Evolutionary conservation across 2,888 invertebrate species (phyloP).

Genomic region (Agriopis aurantiaria): DNA sequence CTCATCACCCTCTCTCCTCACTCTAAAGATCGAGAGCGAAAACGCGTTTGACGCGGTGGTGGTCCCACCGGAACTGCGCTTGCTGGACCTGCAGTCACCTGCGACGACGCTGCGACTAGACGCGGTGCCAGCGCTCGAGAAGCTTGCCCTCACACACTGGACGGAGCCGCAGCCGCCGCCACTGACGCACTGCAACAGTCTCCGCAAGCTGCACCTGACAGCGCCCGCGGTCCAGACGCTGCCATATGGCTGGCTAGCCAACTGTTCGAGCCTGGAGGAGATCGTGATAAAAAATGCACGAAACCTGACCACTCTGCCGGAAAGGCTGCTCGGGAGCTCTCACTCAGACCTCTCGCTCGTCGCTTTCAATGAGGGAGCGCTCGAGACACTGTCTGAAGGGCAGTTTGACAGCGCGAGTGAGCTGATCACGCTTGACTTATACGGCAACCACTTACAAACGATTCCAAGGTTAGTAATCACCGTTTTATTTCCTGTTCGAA

Average conservation of each 20-base stretch:
- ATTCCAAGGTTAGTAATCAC: neutral
- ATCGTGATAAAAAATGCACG: neutral
- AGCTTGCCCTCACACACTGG: neutral
- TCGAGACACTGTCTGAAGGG: neutral
- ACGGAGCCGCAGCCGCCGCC: neutral
- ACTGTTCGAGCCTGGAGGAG: neutral
- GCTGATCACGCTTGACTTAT: neutral
- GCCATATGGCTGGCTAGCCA: conserved; percentile 1
- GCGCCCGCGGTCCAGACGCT: neutral
- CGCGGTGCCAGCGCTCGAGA: neutral
- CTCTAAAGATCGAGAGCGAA: neutral
- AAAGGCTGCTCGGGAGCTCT: neutral
- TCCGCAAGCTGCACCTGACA: neutral
- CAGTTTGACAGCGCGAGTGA: neutral
- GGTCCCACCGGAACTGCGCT: neutral
- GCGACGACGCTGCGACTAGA: neutral
- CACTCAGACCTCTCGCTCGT: neutral
- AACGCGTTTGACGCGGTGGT: neutral
- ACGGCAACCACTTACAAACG: neutral
- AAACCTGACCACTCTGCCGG: neutral
- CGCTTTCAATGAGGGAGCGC: neutral
- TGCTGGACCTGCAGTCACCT: neutral
- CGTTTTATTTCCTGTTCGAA: too few relatives aligned
- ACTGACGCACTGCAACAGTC: neutral
- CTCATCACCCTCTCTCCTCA: neutral